phyloP scores from a whole-genome alignment of 2,797 vertebrate species.

The Propithecus perrieri region DNA sequence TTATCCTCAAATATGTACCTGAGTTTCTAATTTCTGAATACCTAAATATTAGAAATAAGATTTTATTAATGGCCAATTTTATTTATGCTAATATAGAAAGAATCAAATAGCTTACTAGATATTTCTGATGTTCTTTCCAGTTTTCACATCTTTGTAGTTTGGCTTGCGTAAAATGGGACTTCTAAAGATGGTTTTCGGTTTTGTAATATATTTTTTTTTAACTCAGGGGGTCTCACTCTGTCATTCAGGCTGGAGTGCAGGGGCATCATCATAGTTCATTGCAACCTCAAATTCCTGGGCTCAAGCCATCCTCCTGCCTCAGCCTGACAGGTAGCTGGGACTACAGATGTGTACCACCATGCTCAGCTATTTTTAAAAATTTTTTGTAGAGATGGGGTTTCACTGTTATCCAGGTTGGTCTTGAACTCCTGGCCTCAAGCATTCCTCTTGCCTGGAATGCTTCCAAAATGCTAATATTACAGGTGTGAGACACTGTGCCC shows the following conservation, averaged over 20 bases:
- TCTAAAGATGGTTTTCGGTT: background rate
- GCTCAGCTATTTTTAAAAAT: no score
- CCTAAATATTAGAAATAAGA: background rate
- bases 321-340: background rate
- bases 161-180: background rate
- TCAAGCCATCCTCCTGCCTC: background rate
- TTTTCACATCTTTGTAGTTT: background rate
- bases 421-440: no score
- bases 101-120: background rate
- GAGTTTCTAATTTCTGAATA: background rate
- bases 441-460: no score
- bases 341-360: background rate
- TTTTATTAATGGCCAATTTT: background rate
- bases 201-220: background rate
- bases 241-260: background rate
- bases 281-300: background rate
- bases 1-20: background rate
- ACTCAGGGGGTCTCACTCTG: background rate
- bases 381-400: no score
- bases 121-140: background rate
- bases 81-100: background rate
- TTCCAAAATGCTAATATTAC: no score
- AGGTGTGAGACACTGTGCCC: no score
- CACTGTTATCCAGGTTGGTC: no score
- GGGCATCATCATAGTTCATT: background rate